Evolutionary conservation across 2,113 vertebrate species (phyloP).

Genomic region (Australoheros scitulus): DNA sequence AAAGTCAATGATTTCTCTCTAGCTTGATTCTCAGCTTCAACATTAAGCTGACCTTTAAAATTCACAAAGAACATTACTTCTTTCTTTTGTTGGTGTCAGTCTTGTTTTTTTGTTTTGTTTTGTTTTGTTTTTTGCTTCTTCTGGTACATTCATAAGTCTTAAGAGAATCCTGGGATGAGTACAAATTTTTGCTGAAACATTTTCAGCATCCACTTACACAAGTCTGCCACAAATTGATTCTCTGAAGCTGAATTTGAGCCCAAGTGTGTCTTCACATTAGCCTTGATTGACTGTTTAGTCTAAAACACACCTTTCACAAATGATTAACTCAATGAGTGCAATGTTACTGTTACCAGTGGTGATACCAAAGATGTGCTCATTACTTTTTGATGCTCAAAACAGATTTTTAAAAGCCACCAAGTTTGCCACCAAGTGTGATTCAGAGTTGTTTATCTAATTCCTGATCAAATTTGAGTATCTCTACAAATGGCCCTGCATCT

Average conservation of each 20-base stretch:
- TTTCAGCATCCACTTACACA: not conserved
- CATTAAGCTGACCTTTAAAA: not conserved
- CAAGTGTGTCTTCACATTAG: not conserved
- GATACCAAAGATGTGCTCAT: not conserved
- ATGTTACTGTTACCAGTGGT: not conserved
- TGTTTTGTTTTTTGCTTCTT: not conserved
- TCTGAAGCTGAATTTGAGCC: not conserved
- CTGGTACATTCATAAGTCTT: not conserved
- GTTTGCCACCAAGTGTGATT: not conserved
- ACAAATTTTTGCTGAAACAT: not conserved
- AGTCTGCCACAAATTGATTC: not conserved
- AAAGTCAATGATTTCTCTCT: not conserved
- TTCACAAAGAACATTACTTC: not conserved
- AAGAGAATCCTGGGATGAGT: not conserved
- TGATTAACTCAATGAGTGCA: not conserved
- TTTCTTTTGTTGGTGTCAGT: not conserved
- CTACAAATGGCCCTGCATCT: not conserved
- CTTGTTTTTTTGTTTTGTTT: not conserved
- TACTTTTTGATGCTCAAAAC: not conserved
- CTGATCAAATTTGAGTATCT: not conserved
- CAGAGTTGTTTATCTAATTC: not conserved
- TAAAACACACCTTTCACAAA: not conserved
- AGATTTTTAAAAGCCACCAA: not conserved
- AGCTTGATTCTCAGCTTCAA: not conserved
- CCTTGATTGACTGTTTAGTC: not conserved